These are phyloP conservation scores for Falco cherrug DNA, from an alignment of 2,797 vertebrate species.

Conservation along the genomic window DNA sequence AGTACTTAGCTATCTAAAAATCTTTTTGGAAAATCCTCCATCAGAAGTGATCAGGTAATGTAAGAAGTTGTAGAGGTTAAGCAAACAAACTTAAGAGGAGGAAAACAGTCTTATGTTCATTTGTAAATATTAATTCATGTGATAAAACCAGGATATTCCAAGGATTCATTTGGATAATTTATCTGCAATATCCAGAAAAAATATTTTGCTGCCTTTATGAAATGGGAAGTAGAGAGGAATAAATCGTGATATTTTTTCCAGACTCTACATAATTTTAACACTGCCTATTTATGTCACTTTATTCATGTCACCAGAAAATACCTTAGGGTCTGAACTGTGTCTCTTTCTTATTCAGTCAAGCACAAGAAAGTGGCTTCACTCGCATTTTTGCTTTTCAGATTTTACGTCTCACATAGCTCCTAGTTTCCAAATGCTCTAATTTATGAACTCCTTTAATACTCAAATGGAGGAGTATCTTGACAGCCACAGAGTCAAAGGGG, in stretches of 20 bases:
- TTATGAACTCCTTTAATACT: neutral
- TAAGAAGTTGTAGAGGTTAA: neutral
- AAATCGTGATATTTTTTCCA: neutral
- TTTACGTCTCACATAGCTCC: neutral
- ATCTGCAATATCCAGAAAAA: neutral
- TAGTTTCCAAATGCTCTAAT: neutral
- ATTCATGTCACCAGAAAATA: neutral
- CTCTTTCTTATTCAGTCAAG: neutral
- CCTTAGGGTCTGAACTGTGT: neutral
- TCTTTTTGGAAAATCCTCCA: neutral
- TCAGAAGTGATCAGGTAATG: neutral
- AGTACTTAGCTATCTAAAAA: neutral
- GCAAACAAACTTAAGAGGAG: neutral
- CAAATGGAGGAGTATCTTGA: neutral
- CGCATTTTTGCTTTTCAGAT: neutral
- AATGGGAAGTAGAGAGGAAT: neutral
- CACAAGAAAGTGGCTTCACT: neutral
- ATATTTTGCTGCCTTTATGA: neutral
- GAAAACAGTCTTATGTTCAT: neutral
- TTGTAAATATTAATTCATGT: neutral
- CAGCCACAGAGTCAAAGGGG: neutral
- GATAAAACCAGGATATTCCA: neutral
- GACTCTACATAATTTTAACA: neutral
- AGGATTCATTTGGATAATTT: neutral
- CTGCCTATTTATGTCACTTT: neutral